phyloP scores from a whole-genome alignment of 2,113 vertebrate species.

The Oenanthe melanoleuca region DNA sequence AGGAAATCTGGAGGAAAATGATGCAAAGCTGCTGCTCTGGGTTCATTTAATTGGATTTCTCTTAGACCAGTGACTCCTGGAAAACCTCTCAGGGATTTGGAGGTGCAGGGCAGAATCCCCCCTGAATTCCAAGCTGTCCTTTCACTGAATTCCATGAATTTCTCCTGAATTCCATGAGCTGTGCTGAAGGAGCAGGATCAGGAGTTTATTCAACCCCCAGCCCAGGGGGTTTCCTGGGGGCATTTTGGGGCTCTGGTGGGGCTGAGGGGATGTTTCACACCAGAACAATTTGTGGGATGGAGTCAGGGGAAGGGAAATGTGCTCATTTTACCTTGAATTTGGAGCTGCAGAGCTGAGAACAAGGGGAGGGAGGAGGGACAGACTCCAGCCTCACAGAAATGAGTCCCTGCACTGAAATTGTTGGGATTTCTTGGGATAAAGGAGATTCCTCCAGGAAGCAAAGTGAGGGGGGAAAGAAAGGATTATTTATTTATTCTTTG shows the following conservation, averaged over 20 bases:
- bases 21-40: background rate
- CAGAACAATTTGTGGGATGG: background rate
- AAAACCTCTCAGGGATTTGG: background rate
- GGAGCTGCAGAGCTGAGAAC: background rate
- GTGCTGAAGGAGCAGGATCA: rapidly evolving
- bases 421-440: background rate
- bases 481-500: background rate
- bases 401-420: background rate
- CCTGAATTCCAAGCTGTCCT: background rate
- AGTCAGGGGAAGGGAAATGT: background rate
- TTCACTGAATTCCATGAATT: too few species aligned
- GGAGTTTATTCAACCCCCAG: rapidly evolving
- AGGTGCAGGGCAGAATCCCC: background rate
- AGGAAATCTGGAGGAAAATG: background rate
- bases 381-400: rapidly evolving
- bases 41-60: background rate
- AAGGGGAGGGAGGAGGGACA: background rate
- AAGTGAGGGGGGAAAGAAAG: background rate
- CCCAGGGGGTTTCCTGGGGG: background rate
- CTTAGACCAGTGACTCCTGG: rapidly evolving
- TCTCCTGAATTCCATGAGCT: too few species aligned
- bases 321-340: background rate
- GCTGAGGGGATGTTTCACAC: background rate
- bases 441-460: background rate
- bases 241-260: rapidly evolving